These are phyloP conservation scores for Erebia aethiops DNA, from an alignment of 2,888 invertebrate genomes.

Conservation along the genomic window DNA sequence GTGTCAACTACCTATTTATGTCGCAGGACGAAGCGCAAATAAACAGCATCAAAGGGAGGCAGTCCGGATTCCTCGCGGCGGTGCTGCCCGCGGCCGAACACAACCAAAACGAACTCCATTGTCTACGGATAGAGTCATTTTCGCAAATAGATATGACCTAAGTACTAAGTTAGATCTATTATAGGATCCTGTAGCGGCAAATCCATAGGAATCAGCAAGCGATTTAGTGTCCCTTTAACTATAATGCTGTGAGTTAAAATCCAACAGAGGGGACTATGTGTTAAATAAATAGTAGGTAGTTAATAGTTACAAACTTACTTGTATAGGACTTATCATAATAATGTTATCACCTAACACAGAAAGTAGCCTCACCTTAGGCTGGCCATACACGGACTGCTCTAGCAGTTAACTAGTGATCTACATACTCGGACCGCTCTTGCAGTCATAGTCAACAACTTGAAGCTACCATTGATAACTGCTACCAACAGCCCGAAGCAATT, in stretches of 20 bases:
- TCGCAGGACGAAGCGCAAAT: constrained; percentile 80
- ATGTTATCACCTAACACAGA: too few relatives aligned
- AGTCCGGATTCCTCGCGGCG: constrained; percentile 65
- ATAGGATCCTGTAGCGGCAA: neutral
- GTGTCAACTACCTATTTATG: constrained; percentile 82
- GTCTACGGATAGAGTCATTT: constrained; percentile 79
- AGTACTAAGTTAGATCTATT: neutral
- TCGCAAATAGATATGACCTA: constrained; percentile 65
- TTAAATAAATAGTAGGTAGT: neutral
- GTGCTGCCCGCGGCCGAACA: constrained; percentile 58
- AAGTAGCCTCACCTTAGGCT: too few relatives aligned
- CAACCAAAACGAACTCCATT: constrained; percentile 77
- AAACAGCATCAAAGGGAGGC: constrained; percentile 80
- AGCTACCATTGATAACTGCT: too few relatives aligned
- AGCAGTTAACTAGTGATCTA: too few relatives aligned
- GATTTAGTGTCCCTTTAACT: neutral
- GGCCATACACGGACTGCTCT: too few relatives aligned
- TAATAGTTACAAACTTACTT: too few relatives aligned
- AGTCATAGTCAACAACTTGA: too few relatives aligned
- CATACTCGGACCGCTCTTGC: too few relatives aligned
- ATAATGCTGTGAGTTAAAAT: neutral
- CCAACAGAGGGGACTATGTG: neutral
- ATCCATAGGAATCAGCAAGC: neutral
- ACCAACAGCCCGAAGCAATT: too few relatives aligned
- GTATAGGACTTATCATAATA: too few relatives aligned